Conservation (phyloP, 2,797 vertebrate species). For the Falco naumanni region DNA sequence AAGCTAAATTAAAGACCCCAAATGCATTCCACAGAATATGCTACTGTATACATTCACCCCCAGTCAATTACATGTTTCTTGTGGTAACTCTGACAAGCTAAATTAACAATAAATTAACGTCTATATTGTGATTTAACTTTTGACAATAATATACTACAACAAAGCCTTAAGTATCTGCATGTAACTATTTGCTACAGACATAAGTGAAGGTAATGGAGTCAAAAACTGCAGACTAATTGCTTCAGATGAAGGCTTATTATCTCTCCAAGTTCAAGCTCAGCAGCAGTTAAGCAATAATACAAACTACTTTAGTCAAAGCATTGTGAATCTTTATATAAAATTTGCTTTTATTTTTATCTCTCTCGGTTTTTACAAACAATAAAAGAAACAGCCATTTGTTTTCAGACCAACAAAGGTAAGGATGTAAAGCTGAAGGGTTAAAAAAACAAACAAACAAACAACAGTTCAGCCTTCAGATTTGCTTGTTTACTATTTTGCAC, state of each 20-base stretch:
- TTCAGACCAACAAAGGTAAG: neutral
- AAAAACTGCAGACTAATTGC: slow-evolving; percentile 49
- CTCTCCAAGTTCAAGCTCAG: neutral
- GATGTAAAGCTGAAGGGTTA: neutral
- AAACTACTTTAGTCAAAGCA: neutral
- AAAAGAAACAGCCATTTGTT: neutral
- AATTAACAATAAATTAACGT: slow-evolving; percentile 16
- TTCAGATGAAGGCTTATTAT: slow-evolving; percentile 21
- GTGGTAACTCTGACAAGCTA: neutral
- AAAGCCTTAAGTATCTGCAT: neutral
- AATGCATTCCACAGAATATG: neutral
- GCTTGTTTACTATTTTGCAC: neutral
- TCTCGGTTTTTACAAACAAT: neutral
- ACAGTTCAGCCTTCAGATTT: neutral
- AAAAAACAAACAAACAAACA: neutral
- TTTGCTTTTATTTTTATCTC: neutral
- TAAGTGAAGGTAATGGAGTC: slow-evolving; percentile 26
- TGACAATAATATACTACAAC: neutral
- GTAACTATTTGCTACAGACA: neutral
- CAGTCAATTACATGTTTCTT: neutral
- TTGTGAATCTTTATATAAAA: neutral
- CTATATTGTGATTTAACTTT: slow-evolving; percentile 3
- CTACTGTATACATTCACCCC: neutral
- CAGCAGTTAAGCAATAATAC: neutral
- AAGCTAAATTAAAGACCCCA: neutral